Conservation (phyloP, 2,113 vertebrate species). For the Candoia aspera region DNA sequence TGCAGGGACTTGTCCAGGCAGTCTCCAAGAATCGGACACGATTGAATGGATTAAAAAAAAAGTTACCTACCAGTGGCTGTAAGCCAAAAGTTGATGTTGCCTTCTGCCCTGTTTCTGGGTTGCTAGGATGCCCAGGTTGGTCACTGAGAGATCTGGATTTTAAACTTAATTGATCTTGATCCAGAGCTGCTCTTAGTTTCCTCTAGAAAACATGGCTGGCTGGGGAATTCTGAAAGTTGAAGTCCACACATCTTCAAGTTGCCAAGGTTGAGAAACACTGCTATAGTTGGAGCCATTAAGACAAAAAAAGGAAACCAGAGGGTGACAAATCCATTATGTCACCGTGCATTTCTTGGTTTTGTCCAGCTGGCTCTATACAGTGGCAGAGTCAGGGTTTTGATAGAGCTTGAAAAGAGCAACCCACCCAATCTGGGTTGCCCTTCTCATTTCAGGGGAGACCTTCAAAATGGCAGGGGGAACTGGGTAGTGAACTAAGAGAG, state of each 20-base stretch:
- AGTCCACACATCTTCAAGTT: no score
- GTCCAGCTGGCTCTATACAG: background rate
- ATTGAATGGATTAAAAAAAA: background rate
- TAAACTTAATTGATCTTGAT: background rate
- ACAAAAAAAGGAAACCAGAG: background rate
- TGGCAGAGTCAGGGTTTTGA: background rate
- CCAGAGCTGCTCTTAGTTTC: background rate
- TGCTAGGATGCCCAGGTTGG: background rate
- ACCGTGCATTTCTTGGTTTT: background rate
- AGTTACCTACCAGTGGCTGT: background rate
- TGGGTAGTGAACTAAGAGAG: background rate
- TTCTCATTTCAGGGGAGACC: background rate
- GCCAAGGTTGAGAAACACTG: no score
- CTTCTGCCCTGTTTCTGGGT: background rate
- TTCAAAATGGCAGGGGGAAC: background rate
- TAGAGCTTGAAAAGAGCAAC: background rate
- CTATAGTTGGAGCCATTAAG: background rate
- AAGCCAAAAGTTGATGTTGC: background rate
- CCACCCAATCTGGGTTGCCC: background rate
- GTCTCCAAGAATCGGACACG: background rate
- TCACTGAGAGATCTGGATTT: background rate
- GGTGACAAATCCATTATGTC: background rate
- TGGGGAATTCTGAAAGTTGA: no score
- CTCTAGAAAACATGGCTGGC: background rate
- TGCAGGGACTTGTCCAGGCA: no score